Conservation (phyloP, 2,888 invertebrate genomes). For the Drosophila stalkeri region DNA sequence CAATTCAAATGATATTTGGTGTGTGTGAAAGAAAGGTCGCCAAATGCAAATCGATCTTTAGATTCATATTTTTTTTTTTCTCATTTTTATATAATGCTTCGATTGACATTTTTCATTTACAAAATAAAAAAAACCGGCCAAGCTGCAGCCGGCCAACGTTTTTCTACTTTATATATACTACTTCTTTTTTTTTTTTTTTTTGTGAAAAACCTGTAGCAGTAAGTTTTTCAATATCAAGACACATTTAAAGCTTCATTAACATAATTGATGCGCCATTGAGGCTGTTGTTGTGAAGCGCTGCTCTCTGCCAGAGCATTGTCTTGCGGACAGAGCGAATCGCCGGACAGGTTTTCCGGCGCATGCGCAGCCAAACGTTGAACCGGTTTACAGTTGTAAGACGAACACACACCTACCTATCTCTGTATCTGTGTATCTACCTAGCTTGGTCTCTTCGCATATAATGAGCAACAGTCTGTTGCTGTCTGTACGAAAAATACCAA, state of each 20-base stretch:
- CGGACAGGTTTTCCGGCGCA: constrained; percentile 75
- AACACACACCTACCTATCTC: constrained; percentile 11
- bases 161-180: neutral
- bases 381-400: constrained; percentile 63
- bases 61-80: constrained; percentile 21
- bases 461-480: constrained; percentile 28
- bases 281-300: constrained; percentile 38
- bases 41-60: constrained; percentile 64
- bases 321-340: constrained; percentile 64
- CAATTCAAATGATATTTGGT: constrained; percentile 26
- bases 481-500: constrained; percentile 19
- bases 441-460: constrained; percentile 6
- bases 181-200: constrained; percentile 3
- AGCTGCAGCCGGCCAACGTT: constrained; percentile 43
- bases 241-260: constrained; percentile 76
- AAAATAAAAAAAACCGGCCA: constrained; percentile 57
- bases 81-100: constrained; percentile 9
- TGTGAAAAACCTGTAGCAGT: constrained; percentile 46
- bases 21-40: constrained; percentile 67
- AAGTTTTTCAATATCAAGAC: constrained; percentile 71
- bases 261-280: constrained; percentile 78
- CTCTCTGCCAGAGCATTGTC: constrained; percentile 65
- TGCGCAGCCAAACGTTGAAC: constrained; percentile 51
- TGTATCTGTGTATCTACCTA: constrained; percentile 22
- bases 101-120: constrained; percentile 49